Percentiles rank a stretch among this genome's conserved stretches.
Conservation (phyloP, 2,888 invertebrate species). For the Escarpia spicata region DNA sequence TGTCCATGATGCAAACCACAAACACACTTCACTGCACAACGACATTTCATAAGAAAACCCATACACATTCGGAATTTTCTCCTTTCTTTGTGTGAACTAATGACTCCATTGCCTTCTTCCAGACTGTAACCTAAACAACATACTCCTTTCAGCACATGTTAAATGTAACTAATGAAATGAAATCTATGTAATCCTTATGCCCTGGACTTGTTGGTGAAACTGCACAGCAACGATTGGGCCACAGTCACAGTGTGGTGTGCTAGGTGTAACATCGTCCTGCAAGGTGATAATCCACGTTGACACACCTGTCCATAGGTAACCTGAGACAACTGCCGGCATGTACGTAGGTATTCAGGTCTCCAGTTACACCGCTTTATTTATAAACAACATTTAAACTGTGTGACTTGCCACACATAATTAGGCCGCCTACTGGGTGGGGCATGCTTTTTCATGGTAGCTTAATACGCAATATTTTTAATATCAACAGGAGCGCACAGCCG, state of each 20-base stretch:
- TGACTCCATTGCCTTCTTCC: neutral
- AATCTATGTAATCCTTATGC: neutral
- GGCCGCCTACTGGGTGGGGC: neutral
- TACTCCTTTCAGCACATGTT: neutral
- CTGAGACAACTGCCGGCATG: neutral
- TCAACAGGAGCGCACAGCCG: neutral
- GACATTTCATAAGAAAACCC: neutral
- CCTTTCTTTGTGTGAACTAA: neutral
- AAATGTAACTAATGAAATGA: neutral
- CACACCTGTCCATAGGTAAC: conserved; percentile 4
- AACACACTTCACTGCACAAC: neutral
- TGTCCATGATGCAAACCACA: neutral
- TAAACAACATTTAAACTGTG: neutral
- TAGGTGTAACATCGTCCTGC: neutral
- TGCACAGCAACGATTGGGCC: neutral
- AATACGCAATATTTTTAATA: neutral
- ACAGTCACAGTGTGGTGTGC: neutral
- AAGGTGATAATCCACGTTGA: neutral
- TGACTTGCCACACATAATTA: neutral
- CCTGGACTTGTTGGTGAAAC: neutral
- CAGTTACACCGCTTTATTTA: neutral
- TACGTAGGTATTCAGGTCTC: neutral
- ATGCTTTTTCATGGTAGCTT: neutral
- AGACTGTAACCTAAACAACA: neutral
- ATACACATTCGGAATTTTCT: neutral